These are phyloP conservation scores for Acleris cristana DNA, from an alignment of 2,888 invertebrate genomes.

Conservation along the genomic window DNA sequence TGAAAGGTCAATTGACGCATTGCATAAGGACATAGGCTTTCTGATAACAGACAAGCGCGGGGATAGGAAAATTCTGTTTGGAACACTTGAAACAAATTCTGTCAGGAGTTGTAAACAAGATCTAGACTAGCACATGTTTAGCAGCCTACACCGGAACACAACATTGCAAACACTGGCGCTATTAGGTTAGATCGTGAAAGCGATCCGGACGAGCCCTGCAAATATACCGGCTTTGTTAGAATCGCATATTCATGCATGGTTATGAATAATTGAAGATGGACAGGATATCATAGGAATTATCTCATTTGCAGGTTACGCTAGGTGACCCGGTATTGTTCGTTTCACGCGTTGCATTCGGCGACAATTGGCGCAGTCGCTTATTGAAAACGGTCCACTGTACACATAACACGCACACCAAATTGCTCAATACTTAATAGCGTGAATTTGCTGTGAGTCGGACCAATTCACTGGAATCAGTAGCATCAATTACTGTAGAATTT, in stretches of 20 bases:
- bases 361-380: slow-evolving; percentile 34
- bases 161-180: too few species aligned
- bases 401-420: slow-evolving; percentile 4
- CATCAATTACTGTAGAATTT: not conserved
- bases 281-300: slow-evolving; percentile 22
- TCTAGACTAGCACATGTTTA: too few species aligned
- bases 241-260: not conserved
- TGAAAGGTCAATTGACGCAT: too few species aligned
- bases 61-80: too few species aligned
- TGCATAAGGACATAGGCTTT: too few species aligned
- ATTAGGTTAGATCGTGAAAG: too few species aligned
- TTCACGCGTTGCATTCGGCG: slow-evolving; percentile 18
- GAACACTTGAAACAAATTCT: too few species aligned
- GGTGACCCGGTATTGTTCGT: slow-evolving; percentile 15
- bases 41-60: too few species aligned
- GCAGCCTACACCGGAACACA: too few species aligned
- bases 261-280: not conserved
- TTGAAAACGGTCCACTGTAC: slow-evolving; percentile 33
- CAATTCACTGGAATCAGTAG: not conserved
- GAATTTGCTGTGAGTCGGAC: slow-evolving; percentile 8
- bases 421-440: slow-evolving; percentile 21
- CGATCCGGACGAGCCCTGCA: too few species aligned
- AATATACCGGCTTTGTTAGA: too few species aligned
- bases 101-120: too few species aligned
- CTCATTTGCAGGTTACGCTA: slow-evolving; percentile 35